These are phyloP conservation scores for Rallus crepitans DNA, from an alignment of 2,797 vertebrate species.

Conservation along the genomic window DNA sequence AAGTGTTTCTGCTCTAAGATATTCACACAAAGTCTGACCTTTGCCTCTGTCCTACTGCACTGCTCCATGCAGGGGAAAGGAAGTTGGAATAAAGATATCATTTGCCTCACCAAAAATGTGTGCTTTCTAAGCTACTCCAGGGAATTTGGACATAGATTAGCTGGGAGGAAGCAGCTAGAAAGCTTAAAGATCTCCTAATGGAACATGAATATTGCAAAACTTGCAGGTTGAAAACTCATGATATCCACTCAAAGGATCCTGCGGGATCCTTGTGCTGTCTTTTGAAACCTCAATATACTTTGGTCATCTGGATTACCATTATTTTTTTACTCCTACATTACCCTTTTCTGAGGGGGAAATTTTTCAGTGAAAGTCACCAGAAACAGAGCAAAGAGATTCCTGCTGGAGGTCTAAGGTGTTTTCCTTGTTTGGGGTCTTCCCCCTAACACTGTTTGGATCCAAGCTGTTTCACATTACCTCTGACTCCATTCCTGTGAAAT, in stretches of 20 bases:
- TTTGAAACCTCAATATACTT: not conserved
- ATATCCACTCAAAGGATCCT: not conserved
- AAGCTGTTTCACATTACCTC: not conserved
- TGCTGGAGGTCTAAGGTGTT: not conserved
- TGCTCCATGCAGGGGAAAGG: not conserved
- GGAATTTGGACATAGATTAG: slow-evolving; percentile 18
- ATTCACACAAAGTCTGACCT: not conserved
- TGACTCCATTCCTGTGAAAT: not conserved
- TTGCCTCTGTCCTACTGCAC: not conserved
- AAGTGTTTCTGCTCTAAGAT: not conserved
- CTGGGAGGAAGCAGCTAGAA: not conserved
- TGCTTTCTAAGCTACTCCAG: slow-evolving; percentile 16
- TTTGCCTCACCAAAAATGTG: not conserved
- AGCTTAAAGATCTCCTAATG: not conserved
- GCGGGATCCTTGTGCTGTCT: not conserved
- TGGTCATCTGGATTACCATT: not conserved
- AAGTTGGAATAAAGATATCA: not conserved
- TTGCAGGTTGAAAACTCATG: not conserved
- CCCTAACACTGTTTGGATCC: not conserved
- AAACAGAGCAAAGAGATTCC: not conserved
- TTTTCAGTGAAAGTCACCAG: not conserved
- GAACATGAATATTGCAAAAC: slow-evolving; percentile 4
- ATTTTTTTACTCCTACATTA: not conserved
- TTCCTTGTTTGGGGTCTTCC: not conserved
- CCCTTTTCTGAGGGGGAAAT: not conserved